Evolutionary conservation across 2,113 vertebrate genomes (phyloP).

Genomic region (Pteronura brasiliensis): DNA sequence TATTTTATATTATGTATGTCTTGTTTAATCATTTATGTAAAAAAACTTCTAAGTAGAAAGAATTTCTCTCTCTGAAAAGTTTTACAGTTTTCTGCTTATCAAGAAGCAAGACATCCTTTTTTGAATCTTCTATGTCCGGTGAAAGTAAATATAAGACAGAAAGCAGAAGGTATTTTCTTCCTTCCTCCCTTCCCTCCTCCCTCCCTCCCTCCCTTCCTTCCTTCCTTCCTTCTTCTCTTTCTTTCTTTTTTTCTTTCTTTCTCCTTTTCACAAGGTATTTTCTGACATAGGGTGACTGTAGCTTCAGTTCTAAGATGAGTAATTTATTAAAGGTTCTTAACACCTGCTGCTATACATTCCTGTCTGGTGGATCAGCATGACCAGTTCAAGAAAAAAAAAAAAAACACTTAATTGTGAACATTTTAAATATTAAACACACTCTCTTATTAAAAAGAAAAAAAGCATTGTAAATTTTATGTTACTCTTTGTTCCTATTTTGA

Average conservation of each 20-base stretch:
- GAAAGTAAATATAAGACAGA: not conserved
- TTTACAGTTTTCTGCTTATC: not conserved
- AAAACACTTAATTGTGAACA: not conserved
- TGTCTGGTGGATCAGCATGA: not conserved
- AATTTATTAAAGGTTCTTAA: not conserved
- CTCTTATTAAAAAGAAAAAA: not conserved
- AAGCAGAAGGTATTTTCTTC: conserved; percentile 5
- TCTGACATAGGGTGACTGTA: not conserved
- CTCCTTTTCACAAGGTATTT: not conserved
- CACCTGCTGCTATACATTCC: not conserved
- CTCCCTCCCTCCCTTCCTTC: no score
- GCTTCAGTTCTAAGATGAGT: conserved; percentile 9
- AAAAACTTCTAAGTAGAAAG: not conserved
- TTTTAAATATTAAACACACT: not conserved
- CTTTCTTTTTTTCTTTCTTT: no score
- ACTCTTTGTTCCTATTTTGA: not conserved
- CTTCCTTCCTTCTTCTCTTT: no score
- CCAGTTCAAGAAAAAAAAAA: not conserved
- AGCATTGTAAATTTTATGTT: not conserved
- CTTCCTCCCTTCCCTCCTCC: no score
- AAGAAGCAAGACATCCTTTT: not conserved
- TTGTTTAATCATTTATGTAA: not conserved
- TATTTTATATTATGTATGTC: not conserved
- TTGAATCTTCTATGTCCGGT: not conserved
- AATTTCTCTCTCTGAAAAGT: not conserved